Percentiles rank a stretch among this genome's conserved stretches.
Evolutionary conservation across 2,888 invertebrate species (phyloP).

Genomic region (Acholoe squamosa): DNA sequence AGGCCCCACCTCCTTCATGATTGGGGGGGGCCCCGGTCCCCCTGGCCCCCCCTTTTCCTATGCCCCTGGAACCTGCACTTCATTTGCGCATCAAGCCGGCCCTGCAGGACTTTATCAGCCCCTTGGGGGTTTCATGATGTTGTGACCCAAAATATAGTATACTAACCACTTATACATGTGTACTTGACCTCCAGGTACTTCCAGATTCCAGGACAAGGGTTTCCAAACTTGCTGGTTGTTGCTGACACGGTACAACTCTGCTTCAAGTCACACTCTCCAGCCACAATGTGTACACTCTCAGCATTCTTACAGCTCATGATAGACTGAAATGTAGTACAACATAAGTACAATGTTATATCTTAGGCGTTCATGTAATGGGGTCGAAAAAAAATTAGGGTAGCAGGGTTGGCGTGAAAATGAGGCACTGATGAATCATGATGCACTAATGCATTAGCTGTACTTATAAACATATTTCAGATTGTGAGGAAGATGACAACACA

Average conservation of each 20-base stretch:
- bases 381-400: too few relatives aligned
- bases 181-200: slow-evolving; percentile 46
- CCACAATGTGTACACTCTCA: background rate
- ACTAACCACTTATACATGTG: background rate
- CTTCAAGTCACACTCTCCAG: background rate
- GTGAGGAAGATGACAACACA: background rate
- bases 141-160: too few relatives aligned
- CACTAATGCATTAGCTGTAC: too few relatives aligned
- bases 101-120: too few relatives aligned
- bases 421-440: background rate
- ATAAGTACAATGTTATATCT: background rate
- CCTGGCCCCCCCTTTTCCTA: too few relatives aligned
- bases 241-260: background rate
- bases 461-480: too few relatives aligned
- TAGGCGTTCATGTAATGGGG: background rate
- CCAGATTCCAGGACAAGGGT: slow-evolving; percentile 31
- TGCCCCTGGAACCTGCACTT: too few relatives aligned
- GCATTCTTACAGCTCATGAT: background rate
- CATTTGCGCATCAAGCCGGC: too few relatives aligned
- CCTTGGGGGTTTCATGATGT: too few relatives aligned
- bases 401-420: background rate
- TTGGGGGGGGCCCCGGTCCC: too few relatives aligned
- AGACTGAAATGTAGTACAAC: slow-evolving; percentile 9
- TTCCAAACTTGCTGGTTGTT: background rate
- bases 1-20: too few relatives aligned